A percentile compares a stretch with the other conserved stretches of the same genome.
Conservation (phyloP, 2,113 vertebrate species). For the Illadopsis cleaveri region DNA sequence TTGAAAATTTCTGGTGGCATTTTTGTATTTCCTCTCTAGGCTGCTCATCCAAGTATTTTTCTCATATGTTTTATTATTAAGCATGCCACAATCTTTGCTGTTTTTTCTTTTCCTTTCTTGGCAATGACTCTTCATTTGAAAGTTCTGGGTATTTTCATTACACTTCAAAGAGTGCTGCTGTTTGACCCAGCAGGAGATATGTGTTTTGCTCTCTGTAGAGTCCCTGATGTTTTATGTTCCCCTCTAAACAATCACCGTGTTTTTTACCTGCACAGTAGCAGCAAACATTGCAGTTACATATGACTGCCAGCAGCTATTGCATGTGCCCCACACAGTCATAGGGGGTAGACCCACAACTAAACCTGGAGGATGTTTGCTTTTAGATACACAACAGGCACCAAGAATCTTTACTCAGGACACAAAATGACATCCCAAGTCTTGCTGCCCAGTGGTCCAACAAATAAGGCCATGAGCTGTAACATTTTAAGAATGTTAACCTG, state of each 20-base stretch:
- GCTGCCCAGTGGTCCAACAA: neutral
- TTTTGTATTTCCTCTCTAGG: neutral
- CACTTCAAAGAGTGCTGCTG: neutral
- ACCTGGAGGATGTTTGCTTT: neutral
- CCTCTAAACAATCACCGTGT: rapidly evolving
- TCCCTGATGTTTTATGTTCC: neutral
- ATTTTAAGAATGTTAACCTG: neutral
- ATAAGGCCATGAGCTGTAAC: neutral
- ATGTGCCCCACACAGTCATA: neutral
- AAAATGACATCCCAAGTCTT: neutral
- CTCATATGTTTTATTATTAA: neutral
- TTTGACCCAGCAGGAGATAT: neutral
- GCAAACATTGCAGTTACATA: neutral
- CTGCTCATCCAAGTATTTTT: neutral
- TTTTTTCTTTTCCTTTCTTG: neutral
- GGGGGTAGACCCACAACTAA: neutral
- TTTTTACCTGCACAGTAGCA: neutral
- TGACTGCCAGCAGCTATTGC: neutral
- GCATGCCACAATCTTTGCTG: neutral
- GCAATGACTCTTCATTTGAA: neutral
- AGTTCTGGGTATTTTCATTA: neutral
- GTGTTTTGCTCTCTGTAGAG: neutral
- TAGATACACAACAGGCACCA: neutral
- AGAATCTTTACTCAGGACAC: neutral
- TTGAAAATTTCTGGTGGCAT: neutral